Evolutionary conservation across 2,888 invertebrate species (phyloP).

Genomic region (Sinopyrophorus schimmeli): DNA sequence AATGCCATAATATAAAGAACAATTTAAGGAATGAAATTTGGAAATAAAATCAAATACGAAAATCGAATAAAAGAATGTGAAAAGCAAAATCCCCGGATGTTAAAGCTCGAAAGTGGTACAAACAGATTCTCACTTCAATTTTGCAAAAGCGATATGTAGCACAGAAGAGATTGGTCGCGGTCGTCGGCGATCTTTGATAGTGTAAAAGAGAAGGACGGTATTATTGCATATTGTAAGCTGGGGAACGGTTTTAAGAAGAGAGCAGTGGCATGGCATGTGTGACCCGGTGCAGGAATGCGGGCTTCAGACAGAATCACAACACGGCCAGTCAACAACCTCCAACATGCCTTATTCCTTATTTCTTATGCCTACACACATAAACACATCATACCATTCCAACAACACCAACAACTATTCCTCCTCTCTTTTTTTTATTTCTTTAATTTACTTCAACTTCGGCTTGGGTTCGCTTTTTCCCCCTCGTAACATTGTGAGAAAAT

Average conservation of each 20-base stretch:
- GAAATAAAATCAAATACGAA: too few relatives aligned
- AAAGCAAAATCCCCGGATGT: too few relatives aligned
- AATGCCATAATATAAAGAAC: too few relatives aligned
- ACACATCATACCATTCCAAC: slow-evolving; percentile 24
- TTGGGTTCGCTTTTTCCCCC: too few relatives aligned
- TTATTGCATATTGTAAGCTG: slow-evolving; percentile 22
- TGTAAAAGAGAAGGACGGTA: slow-evolving; percentile 13
- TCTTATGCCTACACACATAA: slow-evolving; percentile 38
- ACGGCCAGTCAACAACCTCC: slow-evolving; percentile 51
- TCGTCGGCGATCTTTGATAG: slow-evolving; percentile 2
- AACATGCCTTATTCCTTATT: too few relatives aligned
- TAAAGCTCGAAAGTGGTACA: slow-evolving; percentile 10
- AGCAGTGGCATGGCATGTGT: slow-evolving; percentile 40
- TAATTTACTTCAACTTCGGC: too few relatives aligned
- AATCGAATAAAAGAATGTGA: too few relatives aligned
- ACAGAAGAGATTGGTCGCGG: too few relatives aligned
- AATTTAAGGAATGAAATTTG: too few relatives aligned
- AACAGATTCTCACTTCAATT: slow-evolving; percentile 6
- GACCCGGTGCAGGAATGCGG: slow-evolving; percentile 50
- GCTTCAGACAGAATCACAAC: slow-evolving; percentile 52
- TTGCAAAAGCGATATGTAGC: slow-evolving; percentile 7
- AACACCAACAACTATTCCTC: too few relatives aligned
- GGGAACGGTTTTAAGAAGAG: slow-evolving; percentile 24
- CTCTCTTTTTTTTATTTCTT: too few relatives aligned
- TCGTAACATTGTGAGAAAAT: too few relatives aligned